phyloP scores from a whole-genome alignment of 2,113 vertebrate species.

The Cyanocitta stelleri region DNA sequence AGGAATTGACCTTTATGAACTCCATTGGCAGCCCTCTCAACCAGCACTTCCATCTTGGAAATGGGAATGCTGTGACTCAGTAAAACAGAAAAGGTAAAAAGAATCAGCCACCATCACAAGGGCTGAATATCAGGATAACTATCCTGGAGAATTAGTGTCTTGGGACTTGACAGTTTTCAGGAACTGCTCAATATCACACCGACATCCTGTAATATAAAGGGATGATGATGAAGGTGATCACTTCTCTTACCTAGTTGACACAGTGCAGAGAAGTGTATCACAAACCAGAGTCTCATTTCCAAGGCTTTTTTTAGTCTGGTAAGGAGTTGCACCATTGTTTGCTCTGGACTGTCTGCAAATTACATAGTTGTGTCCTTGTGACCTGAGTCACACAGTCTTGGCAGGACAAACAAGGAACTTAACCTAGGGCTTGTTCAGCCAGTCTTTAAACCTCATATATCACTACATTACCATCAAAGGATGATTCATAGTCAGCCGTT shows the following conservation, averaged over 20 bases:
- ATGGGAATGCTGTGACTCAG: not conserved
- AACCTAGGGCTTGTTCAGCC: not conserved
- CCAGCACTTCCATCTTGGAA: not conserved
- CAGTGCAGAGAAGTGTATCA: not conserved
- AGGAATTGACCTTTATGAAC: not conserved
- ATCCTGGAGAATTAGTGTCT: not conserved
- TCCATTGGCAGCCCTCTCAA: not conserved
- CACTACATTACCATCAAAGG: not conserved
- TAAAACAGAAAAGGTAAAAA: not conserved
- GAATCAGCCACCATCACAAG: not conserved
- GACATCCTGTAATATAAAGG: not conserved
- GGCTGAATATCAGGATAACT: not conserved
- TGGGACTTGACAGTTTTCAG: not conserved
- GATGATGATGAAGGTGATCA: not conserved
- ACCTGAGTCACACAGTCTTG: not conserved
- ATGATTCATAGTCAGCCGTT: not conserved
- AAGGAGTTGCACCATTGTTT: not conserved
- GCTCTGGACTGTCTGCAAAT: not conserved
- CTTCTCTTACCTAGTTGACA: not conserved
- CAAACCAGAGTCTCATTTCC: not conserved
- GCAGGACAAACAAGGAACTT: not conserved
- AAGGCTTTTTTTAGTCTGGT: not conserved
- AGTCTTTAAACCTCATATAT: not conserved
- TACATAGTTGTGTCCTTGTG: not conserved
- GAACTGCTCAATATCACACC: not conserved